Conservation (phyloP, 2,797 vertebrate species). For the Brotula barbata region DNA sequence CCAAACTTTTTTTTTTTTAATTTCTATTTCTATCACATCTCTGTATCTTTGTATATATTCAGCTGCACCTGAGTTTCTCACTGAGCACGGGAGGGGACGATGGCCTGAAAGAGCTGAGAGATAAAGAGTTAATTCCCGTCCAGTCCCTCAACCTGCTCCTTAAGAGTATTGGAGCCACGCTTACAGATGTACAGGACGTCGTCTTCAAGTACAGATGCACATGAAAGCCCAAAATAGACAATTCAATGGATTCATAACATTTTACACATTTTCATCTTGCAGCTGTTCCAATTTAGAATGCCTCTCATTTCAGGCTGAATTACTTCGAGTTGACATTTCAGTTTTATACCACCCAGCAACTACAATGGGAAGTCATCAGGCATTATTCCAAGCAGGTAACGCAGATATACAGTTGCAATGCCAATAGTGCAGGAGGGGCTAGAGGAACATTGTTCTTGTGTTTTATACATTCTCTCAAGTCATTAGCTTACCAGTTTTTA, state of each 20-base stretch:
- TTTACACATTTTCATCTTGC: not conserved
- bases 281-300: not conserved
- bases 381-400: slow-evolving; percentile 97
- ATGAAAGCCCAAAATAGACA: not conserved
- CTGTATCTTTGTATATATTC: slow-evolving; percentile 3
- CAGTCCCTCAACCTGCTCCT: slow-evolving; percentile 91
- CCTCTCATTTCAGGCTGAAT: slow-evolving; percentile 80
- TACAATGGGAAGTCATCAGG: slow-evolving; percentile 87
- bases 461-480: not conserved
- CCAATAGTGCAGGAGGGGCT: not conserved
- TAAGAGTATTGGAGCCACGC: slow-evolving; percentile 96
- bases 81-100: slow-evolving; percentile 91
- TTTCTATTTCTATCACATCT: not conserved
- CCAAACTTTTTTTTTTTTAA: too few relatives aligned
- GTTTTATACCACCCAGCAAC: slow-evolving; percentile 89
- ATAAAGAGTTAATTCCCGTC: slow-evolving; percentile 85
- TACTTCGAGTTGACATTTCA: slow-evolving; percentile 92
- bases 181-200: slow-evolving; percentile 94
- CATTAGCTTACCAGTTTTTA: not conserved
- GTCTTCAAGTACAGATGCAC: slow-evolving; percentile 89
- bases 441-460: not conserved
- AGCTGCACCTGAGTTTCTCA: slow-evolving; percentile 97
- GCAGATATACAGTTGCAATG: not conserved
- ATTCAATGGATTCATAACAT: not conserved
- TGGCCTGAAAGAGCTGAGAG: slow-evolving; percentile 82